Percentiles rank a stretch among this genome's conserved stretches.
These are phyloP conservation scores for Cephalopholis sonnerati DNA, from an alignment of 2,113 vertebrate species.

Conservation along the genomic window DNA sequence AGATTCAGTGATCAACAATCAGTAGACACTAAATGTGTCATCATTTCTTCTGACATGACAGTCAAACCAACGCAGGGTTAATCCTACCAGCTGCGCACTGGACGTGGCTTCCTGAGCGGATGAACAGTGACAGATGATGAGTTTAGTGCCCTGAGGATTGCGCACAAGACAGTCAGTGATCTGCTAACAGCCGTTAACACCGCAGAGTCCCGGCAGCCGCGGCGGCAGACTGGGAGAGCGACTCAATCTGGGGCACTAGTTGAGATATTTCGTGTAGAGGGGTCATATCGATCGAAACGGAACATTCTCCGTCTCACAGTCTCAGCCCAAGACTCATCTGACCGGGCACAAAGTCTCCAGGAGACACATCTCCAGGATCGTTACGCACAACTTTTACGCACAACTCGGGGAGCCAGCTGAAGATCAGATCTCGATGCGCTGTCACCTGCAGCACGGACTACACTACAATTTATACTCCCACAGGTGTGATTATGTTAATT, in stretches of 20 bases:
- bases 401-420: conserved; percentile 12
- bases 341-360: neutral
- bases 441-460: conserved; percentile 38
- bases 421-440: conserved; percentile 37
- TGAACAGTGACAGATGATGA: conserved; percentile 79
- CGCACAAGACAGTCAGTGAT: conserved; percentile 75
- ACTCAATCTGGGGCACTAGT: conserved; percentile 41
- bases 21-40: conserved; percentile 10
- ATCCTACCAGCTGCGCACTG: conserved; percentile 67
- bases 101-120: conserved; percentile 71
- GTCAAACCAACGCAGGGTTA: conserved; percentile 65
- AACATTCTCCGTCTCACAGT: neutral
- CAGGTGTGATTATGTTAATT: conserved; percentile 66
- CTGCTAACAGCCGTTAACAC: conserved; percentile 67
- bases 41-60: conserved; percentile 44
- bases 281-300: neutral
- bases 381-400: conserved; percentile 82
- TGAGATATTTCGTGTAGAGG: conserved; percentile 11
- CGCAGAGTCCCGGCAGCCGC: conserved; percentile 44
- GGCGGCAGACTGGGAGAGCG: conserved; percentile 40
- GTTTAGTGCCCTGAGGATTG: conserved; percentile 76
- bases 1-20: conserved; percentile 22
- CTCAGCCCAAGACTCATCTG: neutral
- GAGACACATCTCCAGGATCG: conserved; percentile 27
- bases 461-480: conserved; percentile 26